Percentiles rank a stretch among this genome's conserved stretches.
Conservation (phyloP, 1,140 invertebrate species). For the Adelges cooleyi region DNA sequence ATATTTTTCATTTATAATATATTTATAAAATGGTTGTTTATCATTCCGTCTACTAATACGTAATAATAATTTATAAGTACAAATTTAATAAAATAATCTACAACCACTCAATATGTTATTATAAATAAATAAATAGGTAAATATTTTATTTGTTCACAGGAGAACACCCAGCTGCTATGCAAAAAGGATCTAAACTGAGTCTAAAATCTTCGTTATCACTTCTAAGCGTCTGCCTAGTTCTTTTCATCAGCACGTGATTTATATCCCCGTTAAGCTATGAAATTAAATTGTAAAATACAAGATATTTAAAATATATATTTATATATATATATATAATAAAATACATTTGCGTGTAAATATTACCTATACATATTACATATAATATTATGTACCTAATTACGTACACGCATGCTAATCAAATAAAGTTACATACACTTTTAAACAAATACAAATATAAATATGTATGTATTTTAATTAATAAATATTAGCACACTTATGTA, state of each 20-base stretch:
- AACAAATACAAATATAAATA: too few species aligned
- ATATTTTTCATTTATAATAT: too few species aligned
- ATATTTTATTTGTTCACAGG: slow-evolving; percentile 43
- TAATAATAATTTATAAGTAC: too few species aligned
- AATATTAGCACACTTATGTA: too few species aligned
- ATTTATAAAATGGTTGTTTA: too few species aligned
- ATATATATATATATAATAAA: neutral
- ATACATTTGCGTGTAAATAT: neutral
- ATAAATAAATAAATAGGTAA: too few species aligned
- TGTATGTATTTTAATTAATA: too few species aligned
- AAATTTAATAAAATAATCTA: too few species aligned
- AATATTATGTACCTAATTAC: neutral
- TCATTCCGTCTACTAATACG: too few species aligned
- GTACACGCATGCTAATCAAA: too few species aligned
- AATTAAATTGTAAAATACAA: neutral
- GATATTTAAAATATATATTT: neutral
- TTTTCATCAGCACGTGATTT: slow-evolving; percentile 23
- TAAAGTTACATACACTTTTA: too few species aligned
- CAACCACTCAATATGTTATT: too few species aligned
- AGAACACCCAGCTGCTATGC: slow-evolving; percentile 72
- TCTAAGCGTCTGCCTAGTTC: neutral
- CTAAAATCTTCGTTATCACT: slow-evolving; percentile 41
- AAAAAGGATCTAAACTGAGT: slow-evolving; percentile 51
- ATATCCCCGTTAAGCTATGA: neutral
- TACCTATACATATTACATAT: neutral